Base-by-base conservation (phyloP, 2,888 invertebrate genomes). In the Venusia cambrica region DNA sequence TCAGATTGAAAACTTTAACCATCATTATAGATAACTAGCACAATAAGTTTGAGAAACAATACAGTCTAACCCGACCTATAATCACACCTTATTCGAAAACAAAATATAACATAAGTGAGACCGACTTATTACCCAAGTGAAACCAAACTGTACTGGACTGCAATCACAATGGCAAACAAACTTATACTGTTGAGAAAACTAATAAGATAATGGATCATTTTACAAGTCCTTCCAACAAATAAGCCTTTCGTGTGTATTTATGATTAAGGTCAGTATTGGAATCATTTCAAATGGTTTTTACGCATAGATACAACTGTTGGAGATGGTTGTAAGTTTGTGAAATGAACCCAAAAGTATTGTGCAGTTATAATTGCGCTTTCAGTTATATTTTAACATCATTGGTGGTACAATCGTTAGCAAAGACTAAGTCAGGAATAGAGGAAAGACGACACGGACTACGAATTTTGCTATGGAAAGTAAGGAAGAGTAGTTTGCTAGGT, bases 1-100 rank as follows among this genome's bases (percentile, higher is more conserved):
- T 85, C 77, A 89, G 83, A 76, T 89, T 88, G 76, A 83, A 83
- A 78, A 84, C 87, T 84, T 89, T 76, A 66, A 75, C 53, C 84
- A 78, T 87, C 81, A 78, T 46, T 62, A 30, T 49, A 37, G 38
- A 68, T 72, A 73, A 69, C 62, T 35, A 37, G 20, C 51, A 44
- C 62, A 68, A 62, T 46, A 28, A 32, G 33, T 54, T 65, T 69
- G 45, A 46, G 48, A 62, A 53, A 38, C 27, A 32, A 13, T 20
- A 20, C 27, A 31, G 20, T 38, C 44, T 38, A 14, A 38, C 22
- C 40, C 38, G 38, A 57, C 57, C 51, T 45, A 26, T 57, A 35
- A n/a, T 37, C 33, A 58, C 51, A 43, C 51, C 57, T 43, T 45
- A 35, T 24, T 38, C 36, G 2, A 10, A 31, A 16, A 49, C 35